These are phyloP conservation scores for Lomographa bimaculata DNA, from an alignment of 2,888 invertebrate species.

Conservation along the genomic window DNA sequence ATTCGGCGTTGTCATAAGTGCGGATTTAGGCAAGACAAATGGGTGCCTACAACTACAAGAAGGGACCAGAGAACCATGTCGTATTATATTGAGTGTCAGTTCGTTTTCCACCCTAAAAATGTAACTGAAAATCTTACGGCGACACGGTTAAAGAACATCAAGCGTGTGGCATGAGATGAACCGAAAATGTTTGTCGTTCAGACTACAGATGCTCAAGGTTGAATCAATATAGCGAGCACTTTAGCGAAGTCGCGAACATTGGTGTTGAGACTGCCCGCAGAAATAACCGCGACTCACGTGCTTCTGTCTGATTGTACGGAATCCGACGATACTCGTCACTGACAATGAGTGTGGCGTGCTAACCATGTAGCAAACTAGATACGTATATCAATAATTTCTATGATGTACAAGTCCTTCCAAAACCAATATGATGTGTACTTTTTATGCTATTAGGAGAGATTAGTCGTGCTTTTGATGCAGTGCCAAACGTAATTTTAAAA, in stretches of 20 bases:
- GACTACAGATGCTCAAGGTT: constrained; percentile 46
- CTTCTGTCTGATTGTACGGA: constrained; percentile 29
- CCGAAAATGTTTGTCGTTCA: constrained; percentile 13
- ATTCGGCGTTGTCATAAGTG: constrained; percentile 3
- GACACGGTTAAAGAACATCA: constrained; percentile 8
- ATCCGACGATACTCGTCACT: constrained; percentile 27
- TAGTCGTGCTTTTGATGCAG: too few species aligned
- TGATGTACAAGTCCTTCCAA: too few species aligned
- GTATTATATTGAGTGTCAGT: background rate
- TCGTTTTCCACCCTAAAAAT: background rate
- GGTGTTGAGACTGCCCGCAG: constrained; percentile 26
- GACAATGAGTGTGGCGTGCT: too few species aligned
- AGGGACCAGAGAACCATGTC: background rate
- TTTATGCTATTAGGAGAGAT: too few species aligned
- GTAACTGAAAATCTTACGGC: constrained; percentile 7
- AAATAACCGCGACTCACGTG: constrained; percentile 31
- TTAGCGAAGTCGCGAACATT: constrained; percentile 44
- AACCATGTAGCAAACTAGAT: too few species aligned
- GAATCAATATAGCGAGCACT: constrained; percentile 53
- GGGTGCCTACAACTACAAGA: too few species aligned
- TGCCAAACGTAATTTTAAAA: too few species aligned
- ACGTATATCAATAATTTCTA: too few species aligned
- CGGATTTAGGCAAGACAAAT: constrained; percentile 3
- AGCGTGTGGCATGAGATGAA: constrained; percentile 9
- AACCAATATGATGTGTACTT: too few species aligned